A percentile compares a stretch with the other conserved stretches of the same genome.
Conservation (phyloP, 1,140 invertebrate genomes). For the Pachypsylla venusta region DNA sequence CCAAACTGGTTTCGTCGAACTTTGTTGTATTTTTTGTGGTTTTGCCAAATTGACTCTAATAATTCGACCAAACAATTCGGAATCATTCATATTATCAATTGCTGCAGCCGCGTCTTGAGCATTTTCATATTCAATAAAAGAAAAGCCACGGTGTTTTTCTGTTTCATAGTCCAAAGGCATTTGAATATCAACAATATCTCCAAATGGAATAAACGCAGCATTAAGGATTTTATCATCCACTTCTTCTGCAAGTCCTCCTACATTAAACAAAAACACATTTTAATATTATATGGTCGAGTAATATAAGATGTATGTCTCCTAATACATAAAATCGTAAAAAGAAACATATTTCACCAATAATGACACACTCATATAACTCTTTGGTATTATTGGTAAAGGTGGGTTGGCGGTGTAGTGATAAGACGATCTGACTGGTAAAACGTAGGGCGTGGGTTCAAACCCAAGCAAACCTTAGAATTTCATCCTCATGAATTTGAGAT, state of each 20-base stretch:
- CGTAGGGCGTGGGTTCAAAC: too few relatives aligned
- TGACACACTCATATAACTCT: too few relatives aligned
- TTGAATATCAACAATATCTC: constrained; percentile 92
- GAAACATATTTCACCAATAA: background rate
- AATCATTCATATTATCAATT: constrained; percentile 99
- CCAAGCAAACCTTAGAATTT: too few relatives aligned
- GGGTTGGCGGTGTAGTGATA: too few relatives aligned
- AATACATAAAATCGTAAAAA: background rate
- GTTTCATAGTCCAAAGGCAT: constrained; percentile 97
- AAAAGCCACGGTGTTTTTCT: constrained; percentile 93
- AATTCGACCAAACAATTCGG: constrained; percentile 92
- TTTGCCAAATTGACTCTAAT: constrained; percentile 95
- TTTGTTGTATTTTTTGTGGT: constrained; percentile 88
- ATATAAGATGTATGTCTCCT: background rate
- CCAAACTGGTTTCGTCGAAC: constrained; percentile 89
- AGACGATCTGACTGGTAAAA: too few relatives aligned
- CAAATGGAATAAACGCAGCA: constrained; percentile 95
- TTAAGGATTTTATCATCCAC: constrained; percentile 91
- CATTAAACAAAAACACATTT: constrained; percentile 13
- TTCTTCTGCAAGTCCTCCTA: constrained; percentile 89
- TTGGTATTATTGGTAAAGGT: too few relatives aligned
- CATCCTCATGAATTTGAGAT: too few relatives aligned
- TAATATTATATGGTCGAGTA: too few relatives aligned
- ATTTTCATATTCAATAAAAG: constrained; percentile 95
- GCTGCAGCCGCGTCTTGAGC: constrained; percentile 89